These are phyloP conservation scores for Rhopilema esculentum DNA, from an alignment of 30 jellyfish, hydroid and myxozoan genomes.

Conservation along the genomic window DNA sequence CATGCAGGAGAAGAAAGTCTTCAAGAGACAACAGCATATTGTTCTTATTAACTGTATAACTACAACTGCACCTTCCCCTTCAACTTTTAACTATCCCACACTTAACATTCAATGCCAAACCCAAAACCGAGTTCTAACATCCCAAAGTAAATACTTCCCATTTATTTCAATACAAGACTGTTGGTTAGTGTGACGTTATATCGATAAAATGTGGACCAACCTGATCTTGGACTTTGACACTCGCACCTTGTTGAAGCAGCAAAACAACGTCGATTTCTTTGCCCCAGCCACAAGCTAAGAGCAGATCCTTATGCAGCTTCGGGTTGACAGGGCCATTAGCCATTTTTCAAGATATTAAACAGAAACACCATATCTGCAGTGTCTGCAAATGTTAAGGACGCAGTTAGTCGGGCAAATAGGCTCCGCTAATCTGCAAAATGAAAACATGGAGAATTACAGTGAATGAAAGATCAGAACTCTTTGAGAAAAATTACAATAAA, in stretches of 20 bases:
- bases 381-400: not conserved
- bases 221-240: slow-evolving; percentile 96
- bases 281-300: slow-evolving; percentile 97
- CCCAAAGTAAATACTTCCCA: not conserved
- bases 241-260: slow-evolving; percentile 94
- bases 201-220: slow-evolving; percentile 22
- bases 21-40: no score
- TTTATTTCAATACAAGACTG: not conserved
- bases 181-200: not conserved
- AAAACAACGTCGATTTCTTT: slow-evolving; percentile 89
- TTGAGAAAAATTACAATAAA: not conserved
- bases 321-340: slow-evolving; percentile 90
- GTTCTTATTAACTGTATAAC: no score
- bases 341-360: slow-evolving; percentile 37
- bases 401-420: not conserved
- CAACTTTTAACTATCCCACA: no score
- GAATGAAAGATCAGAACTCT: not conserved
- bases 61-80: no score
- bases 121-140: no score
- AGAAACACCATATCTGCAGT: slow-evolving; percentile 39
- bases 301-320: slow-evolving; percentile 80
- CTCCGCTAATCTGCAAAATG: not conserved
- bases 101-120: no score
- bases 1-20: no score
- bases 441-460: not conserved